Base-by-base conservation (phyloP, 1,140 invertebrate genomes). In the Achatina immaculata region DNA sequence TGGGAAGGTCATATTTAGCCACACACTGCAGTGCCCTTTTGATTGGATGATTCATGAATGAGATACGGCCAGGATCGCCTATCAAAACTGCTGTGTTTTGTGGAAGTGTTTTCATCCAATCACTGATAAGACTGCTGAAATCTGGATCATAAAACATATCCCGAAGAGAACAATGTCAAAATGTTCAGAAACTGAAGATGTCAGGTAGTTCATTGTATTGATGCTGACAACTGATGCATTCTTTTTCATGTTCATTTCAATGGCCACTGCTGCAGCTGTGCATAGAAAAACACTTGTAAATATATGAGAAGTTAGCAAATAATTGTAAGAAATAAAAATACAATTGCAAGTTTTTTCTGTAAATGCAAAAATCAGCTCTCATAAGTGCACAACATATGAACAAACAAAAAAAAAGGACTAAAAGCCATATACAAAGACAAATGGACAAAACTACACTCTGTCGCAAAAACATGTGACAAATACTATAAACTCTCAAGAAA, bases 71-170 rank as follows among this genome's bases (percentile, higher is more conserved):
- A 66, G 85, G 85, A 81, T 86, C 85, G 43, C 85, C 82, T 43
- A 86, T 81, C 7, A 81, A 77, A 4, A 85, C 66, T 65, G 81
- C 76, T 19, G 48, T 68, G 2, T 78, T 68, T 3, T 34, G 1
- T 36, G 40, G 28, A 36, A 84, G n/a, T 6, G 34, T 2, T 7
- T 71, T 21, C 24, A 87, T 21, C 87, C 86, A 88, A 28, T 75
- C 31, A 62, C 40, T 78, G 11, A 88, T 80, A 0, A 48, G 43
- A 28, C 83, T n/a, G 14, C 78, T 66, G 81, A 87, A 85, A 14
- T 83, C 31, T 24, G 19, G 16, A 62, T 87, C 85, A 82, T 88
- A 88, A 78, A 88, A 86, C 87, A 88, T 88, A 55, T 88, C 87
- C n/a, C 87, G 28, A 88, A 58, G 36, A 88, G 72, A 28, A 88